Base-by-base conservation (phyloP, 2,888 invertebrate genomes). In the Cabera pusaria region DNA sequence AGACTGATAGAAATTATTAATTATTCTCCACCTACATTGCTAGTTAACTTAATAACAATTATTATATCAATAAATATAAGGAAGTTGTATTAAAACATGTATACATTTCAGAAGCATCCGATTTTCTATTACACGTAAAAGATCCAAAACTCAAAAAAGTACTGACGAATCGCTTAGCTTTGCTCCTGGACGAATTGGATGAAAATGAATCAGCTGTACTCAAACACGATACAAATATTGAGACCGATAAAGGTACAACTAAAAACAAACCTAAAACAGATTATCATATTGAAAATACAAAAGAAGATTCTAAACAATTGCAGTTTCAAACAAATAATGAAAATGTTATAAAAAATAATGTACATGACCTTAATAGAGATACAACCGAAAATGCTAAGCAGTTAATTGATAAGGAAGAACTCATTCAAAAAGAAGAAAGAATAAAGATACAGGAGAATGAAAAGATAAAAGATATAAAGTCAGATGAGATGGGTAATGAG, bases 151-250 rank as follows among this genome's bases (percentile, higher is more conserved):
- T 78, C 0, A 82, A 81, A 47, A 67, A 64, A 8, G 55, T 76
- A 9, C 42, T 86, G 0, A 72, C 72, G 0, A 67, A 59, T 7
- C 64, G 68, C 1, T 44, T 86, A 16, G 64, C 68, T 1, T 59
- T 52, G 11, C 53, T 86, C 9, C 40, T 86, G 12, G 75, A 83
- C 56, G 71, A 77, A 32, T 38, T 85, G 14, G 83, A 83, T 1
- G 60, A 62, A 18, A 72, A 76, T 44, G 68, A 73, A 35, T 9
- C 51, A 10, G 1, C 8, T n/a, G n/a, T n/a, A n/a, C n/a, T n/a
- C n/a, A n/a, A n/a, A n/a, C n/a, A n/a, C n/a, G n/a, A n/a, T n/a
- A n/a, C n/a, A n/a, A n/a, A n/a, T n/a, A n/a, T n/a, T n/a, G n/a
- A n/a, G n/a, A n/a, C n/a, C n/a, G n/a, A n/a, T n/a, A n/a, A n/a